Conservation (phyloP, 2,888 invertebrate genomes). For the Lepidochrysops patricia region DNA sequence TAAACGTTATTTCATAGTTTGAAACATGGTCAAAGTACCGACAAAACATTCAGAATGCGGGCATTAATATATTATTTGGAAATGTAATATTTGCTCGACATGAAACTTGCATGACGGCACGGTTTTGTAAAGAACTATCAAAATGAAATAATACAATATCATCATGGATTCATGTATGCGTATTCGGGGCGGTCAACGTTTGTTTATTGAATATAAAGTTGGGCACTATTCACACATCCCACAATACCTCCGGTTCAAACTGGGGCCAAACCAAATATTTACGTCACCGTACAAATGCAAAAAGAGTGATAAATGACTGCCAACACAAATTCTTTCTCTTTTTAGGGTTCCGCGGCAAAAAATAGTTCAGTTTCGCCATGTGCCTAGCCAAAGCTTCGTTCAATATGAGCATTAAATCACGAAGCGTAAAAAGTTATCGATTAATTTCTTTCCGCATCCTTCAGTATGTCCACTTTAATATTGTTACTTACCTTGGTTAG, state of each 20-base stretch:
- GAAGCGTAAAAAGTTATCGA: background rate
- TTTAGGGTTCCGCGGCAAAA: background rate
- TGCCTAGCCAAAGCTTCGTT: background rate
- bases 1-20: no score
- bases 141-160: conserved; percentile 1
- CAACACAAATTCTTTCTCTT: conserved; percentile 1
- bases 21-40: no score
- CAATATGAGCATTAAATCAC: background rate
- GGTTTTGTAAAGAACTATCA: background rate
- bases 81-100: background rate
- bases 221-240: background rate
- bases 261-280: background rate
- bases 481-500: no score
- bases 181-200: background rate
- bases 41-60: no score
- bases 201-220: background rate
- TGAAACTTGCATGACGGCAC: background rate
- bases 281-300: conserved; percentile 3
- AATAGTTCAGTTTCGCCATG: background rate
- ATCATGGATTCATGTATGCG: conserved; percentile 2
- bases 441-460: background rate
- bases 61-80: background rate
- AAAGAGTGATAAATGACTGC: conserved; percentile 3
- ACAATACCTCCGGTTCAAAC: conserved; percentile 1
- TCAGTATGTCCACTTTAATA: no score